Percentiles rank a stretch among this genome's conserved stretches.
phyloP scores from a whole-genome alignment of 2,797 vertebrate species.

The Pteropus rufus region DNA sequence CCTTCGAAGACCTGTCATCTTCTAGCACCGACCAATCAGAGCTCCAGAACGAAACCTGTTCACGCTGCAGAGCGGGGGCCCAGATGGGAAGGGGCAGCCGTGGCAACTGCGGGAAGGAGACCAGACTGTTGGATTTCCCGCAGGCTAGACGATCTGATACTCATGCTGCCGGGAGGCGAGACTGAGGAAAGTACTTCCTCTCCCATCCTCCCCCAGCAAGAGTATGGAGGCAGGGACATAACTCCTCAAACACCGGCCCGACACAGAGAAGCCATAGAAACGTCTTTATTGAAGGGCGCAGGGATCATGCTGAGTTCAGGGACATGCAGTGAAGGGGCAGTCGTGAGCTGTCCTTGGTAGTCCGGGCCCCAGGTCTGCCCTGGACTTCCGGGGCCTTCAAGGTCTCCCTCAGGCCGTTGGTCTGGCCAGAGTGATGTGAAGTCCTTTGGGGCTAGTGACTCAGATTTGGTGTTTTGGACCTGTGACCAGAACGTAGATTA shows the following conservation, averaged over 20 bases:
- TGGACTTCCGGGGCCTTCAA: constrained; percentile 53
- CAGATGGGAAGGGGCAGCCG: accelerated
- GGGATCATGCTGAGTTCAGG: constrained; percentile 73
- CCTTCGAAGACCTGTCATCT: not conserved
- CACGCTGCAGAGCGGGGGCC: accelerated
- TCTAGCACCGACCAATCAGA: not conserved
- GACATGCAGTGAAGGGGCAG: constrained; percentile 76
- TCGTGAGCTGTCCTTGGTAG: constrained; percentile 70
- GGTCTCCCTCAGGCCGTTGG: constrained; percentile 50
- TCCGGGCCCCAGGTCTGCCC: constrained; percentile 54
- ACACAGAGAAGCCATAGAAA: constrained; percentile 71
- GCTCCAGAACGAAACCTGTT: not conserved
- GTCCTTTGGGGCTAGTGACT: constrained; percentile 55
- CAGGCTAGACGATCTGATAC: not conserved
- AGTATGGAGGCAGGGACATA: not conserved
- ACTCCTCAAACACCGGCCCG: not conserved
- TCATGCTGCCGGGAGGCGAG: not conserved
- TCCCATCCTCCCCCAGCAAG: not conserved
- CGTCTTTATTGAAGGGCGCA: constrained; percentile 72
- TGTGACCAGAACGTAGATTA: constrained; percentile 52
- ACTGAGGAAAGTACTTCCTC: not conserved
- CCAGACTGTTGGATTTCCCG: accelerated
- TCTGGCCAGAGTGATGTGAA: constrained; percentile 47
- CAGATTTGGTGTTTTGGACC: constrained; percentile 49
- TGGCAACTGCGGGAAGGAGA: accelerated